These are phyloP conservation scores for Macquaria australasica DNA, from an alignment of 2,113 vertebrate species.

Conservation along the genomic window DNA sequence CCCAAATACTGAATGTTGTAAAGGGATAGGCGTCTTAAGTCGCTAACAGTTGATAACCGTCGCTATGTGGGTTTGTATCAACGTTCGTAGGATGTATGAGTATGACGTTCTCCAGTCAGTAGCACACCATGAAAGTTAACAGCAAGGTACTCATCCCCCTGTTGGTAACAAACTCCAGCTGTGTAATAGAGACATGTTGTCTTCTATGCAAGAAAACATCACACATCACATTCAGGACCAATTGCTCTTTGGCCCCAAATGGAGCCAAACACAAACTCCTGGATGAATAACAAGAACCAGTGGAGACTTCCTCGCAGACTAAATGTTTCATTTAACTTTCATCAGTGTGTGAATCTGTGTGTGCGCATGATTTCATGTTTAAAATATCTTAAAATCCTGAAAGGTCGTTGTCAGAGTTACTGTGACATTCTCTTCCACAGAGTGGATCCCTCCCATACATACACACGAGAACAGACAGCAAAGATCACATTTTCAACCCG, in stretches of 20 bases:
- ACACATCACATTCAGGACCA: neutral
- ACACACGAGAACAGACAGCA: slow-evolving; percentile 38
- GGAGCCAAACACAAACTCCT: slow-evolving; percentile 29
- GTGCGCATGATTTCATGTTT: slow-evolving; percentile 60
- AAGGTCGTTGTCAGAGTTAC: slow-evolving; percentile 64
- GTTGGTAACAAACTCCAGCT: neutral
- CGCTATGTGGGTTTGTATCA: neutral
- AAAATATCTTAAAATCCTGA: slow-evolving; percentile 61
- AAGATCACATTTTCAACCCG: slow-evolving; percentile 45
- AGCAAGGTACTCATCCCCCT: neutral
- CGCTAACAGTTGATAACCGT: neutral
- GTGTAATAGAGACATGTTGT: slow-evolving; percentile 1
- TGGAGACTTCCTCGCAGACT: slow-evolving; percentile 19
- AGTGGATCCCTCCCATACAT: slow-evolving; percentile 42
- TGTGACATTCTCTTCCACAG: slow-evolving; percentile 67
- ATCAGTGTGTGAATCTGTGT: slow-evolving; percentile 12
- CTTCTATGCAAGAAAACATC: slow-evolving; percentile 12
- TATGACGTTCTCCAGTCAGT: neutral
- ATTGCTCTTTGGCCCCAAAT: slow-evolving; percentile 32
- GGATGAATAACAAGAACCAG: slow-evolving; percentile 57
- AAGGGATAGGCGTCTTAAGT: neutral
- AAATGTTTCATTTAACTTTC: slow-evolving; percentile 56
- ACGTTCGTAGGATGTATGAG: neutral
- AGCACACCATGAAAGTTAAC: neutral
- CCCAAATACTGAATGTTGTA: neutral